Conservation (phyloP, 1,140 invertebrate genomes). For the Zaprionus vittiger region DNA sequence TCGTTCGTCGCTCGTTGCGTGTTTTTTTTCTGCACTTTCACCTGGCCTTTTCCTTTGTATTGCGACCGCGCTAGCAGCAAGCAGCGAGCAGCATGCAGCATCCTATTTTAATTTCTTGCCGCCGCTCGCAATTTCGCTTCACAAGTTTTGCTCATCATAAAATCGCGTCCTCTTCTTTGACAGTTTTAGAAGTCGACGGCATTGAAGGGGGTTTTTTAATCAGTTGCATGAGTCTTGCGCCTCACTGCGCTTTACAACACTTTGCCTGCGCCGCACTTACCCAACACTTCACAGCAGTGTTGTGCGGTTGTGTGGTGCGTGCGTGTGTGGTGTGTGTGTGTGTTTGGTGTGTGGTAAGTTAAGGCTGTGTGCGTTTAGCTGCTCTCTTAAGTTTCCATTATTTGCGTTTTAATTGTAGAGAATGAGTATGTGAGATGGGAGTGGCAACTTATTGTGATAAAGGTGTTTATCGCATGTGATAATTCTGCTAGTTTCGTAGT, state of each 20-base stretch:
- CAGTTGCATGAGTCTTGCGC: conserved; percentile 70
- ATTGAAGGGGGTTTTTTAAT: conserved; percentile 60
- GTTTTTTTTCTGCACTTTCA: conserved; percentile 57
- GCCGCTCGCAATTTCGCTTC: conserved; percentile 66
- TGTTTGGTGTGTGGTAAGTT: not conserved
- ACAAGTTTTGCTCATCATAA: conserved; percentile 76
- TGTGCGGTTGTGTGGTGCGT: not conserved
- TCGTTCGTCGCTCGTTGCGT: not conserved
- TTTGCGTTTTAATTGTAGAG: conserved; percentile 29
- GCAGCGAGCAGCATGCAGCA: conserved; percentile 18
- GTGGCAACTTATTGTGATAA: not conserved
- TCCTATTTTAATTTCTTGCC: conserved; percentile 73
- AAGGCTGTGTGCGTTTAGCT: conserved; percentile 11
- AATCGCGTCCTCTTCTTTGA: conserved; percentile 64
- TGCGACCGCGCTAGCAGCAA: not conserved
- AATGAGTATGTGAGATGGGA: not conserved
- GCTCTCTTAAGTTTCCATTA: conserved; percentile 16
- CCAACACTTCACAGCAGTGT: conserved; percentile 19
- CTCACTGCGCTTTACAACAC: conserved; percentile 65
- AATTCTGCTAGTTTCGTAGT: not conserved
- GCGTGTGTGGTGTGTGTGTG: not conserved
- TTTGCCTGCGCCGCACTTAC: conserved; percentile 27
- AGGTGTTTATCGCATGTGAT: not conserved
- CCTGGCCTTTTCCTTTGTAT: conserved; percentile 41
- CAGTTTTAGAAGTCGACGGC: conserved; percentile 65